These are phyloP conservation scores for Nephila pilipes DNA, from an alignment of 1,140 invertebrate genomes.

Conservation along the genomic window DNA sequence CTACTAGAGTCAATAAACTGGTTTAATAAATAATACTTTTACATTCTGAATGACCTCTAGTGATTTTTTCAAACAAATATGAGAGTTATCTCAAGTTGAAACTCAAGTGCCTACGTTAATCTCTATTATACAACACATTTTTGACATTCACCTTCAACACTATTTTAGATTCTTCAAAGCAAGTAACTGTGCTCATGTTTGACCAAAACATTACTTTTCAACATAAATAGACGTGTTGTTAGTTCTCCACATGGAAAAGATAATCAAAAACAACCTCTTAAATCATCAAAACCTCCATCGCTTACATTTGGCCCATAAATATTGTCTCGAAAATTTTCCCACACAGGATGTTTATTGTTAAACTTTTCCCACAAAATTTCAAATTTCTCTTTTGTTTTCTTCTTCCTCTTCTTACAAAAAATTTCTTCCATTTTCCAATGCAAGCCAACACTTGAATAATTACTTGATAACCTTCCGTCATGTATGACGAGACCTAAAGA, in stretches of 20 bases:
- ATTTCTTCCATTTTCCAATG: not conserved
- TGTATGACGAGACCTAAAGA: no score
- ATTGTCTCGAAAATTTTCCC: not conserved
- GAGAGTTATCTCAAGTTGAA: no score
- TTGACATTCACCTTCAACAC: no score
- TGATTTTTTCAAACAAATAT: no score
- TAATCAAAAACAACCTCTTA: not conserved
- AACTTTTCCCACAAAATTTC: constrained; percentile 34
- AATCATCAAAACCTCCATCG: not conserved
- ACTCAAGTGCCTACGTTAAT: no score
- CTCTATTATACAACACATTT: no score
- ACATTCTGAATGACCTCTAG: no score
- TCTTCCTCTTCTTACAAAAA: not conserved
- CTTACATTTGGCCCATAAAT: constrained; percentile 6
- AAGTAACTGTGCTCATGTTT: not conserved
- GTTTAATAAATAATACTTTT: no score
- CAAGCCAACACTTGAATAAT: not conserved
- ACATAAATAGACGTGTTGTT: not conserved
- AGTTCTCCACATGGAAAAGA: not conserved
- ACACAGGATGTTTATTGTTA: constrained; percentile 3
- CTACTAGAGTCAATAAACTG: no score
- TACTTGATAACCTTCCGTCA: not conserved
- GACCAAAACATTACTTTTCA: not conserved
- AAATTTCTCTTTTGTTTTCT: not conserved
- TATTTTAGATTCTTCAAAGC: not conserved